Evolutionary conservation across 2,888 invertebrate species (phyloP), one percentile per base, ranked within the genome.

Genomic region (Blastobasis adustella): DNA sequence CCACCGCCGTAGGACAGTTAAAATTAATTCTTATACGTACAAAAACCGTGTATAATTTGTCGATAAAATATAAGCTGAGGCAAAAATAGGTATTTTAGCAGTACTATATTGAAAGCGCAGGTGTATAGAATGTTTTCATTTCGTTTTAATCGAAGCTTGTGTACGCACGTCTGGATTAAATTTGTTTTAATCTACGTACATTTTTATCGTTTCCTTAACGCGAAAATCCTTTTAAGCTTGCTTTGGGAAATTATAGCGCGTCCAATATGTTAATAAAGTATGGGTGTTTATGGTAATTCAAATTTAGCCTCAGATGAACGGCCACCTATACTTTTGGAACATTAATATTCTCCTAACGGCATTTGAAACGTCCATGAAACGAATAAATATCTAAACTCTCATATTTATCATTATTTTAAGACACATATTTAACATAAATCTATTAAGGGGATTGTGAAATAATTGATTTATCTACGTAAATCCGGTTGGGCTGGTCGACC

Each of bases 101-200:
- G 23, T 23, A 38, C 6, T 10, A 47, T n/a, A 39, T 47, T 42
- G 39, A 39, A 23, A 23, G 57, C 77, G 62, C 84, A 83, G 83
- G 80, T 84, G 84, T 73, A 66, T 55, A 61, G 75, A 82, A 84
- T 74, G 81, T 72, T 80, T 82, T 81, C 79, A 84, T 84, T 79
- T 79, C 65, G 76, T 46, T 47, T 46, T 46, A 54, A 51, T 49
- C 41, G 45, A 23, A 23, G 23, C 23, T 23, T 23, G 23, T 23
- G 23, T 23, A 23, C 23, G 23, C 23, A 23, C 23, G 23, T 23
- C 23, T 23, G 23, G 23, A 1, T 23, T 23, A 23, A 1, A 1
- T 23, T 23, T 2, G 1, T 23, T 23, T 23, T 23, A 23, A 23
- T 23, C 23, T 23, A 23, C 23, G 23, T 23, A 41, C 7, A 41